A percentile compares a stretch with the other conserved stretches of the same genome.
Conservation (phyloP, 2,888 invertebrate genomes). For the Amiota mariae region DNA sequence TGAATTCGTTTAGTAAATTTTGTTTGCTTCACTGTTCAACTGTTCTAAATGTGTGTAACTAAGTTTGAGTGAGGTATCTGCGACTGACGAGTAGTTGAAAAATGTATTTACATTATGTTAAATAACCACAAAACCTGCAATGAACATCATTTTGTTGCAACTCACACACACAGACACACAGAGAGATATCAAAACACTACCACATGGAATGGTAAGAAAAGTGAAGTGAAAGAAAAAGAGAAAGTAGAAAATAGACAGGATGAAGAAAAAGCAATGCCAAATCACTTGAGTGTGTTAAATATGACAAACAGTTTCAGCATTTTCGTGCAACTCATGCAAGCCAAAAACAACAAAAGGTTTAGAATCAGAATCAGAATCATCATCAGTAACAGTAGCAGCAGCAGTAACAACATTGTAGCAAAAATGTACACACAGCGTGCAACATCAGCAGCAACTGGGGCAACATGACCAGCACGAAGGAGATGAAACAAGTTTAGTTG, state of each 20-base stretch:
- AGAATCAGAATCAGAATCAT: conserved; percentile 33
- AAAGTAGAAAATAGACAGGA: conserved; percentile 34
- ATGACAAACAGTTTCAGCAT: conserved; percentile 56
- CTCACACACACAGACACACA: not conserved
- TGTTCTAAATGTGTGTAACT: not conserved
- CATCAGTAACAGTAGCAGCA: conserved; percentile 1
- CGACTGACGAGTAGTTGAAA: conserved; percentile 20
- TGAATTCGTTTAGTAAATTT: not conserved
- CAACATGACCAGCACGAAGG: conserved; percentile 14
- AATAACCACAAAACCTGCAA: conserved; percentile 25
- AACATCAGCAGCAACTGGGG: conserved; percentile 7
- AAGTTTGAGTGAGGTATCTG: conserved; percentile 33
- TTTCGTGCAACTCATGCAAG: conserved; percentile 34
- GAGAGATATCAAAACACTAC: not conserved
- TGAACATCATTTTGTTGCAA: conserved; percentile 13
- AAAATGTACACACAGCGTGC: not conserved
- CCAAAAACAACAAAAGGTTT: not conserved
- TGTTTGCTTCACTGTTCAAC: not conserved
- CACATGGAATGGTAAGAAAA: too few relatives aligned
- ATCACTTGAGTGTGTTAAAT: conserved; percentile 60
- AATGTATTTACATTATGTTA: conserved; percentile 19
- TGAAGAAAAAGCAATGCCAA: conserved; percentile 41
- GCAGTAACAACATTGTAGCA: conserved; percentile 21
- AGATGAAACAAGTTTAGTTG: too few relatives aligned
- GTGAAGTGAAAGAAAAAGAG: conserved; percentile 28